A percentile compares a stretch with the other conserved stretches of the same genome.
These are phyloP conservation scores for Diachrysia chrysitis DNA, from an alignment of 2,888 invertebrate genomes.

Conservation along the genomic window DNA sequence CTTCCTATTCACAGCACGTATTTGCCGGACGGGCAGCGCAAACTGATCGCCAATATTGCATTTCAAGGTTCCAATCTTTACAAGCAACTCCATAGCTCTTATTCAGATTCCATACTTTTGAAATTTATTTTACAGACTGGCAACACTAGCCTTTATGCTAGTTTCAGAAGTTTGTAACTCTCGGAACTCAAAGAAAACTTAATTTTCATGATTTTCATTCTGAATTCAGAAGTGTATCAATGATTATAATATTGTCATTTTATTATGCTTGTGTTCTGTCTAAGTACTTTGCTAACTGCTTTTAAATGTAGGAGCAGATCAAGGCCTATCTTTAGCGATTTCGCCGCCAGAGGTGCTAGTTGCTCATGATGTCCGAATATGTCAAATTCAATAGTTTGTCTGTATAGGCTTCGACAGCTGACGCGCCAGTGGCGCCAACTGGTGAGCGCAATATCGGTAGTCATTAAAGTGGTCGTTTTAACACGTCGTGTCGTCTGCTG, in stretches of 20 bases:
- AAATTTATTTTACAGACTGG: constrained; percentile 28
- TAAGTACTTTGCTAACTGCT: no score
- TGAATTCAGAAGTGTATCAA: constrained; percentile 38
- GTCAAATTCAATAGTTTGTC: no score
- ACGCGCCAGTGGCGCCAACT: no score
- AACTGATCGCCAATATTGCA: constrained; percentile 47
- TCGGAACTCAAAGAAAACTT: constrained; percentile 20
- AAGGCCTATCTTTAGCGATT: no score
- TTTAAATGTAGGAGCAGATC: no score
- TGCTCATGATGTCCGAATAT: no score
- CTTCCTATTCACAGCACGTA: constrained; percentile 49
- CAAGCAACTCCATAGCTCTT: constrained; percentile 25
- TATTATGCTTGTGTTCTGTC: no score
- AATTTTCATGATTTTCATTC: constrained; percentile 40
- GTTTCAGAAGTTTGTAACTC: constrained; percentile 28
- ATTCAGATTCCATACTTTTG: constrained; percentile 41
- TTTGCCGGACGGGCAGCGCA: constrained; percentile 43
- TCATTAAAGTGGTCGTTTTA: no score
- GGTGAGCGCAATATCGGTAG: no score
- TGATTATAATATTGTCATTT: constrained; percentile 8
- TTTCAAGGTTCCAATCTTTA: constrained; percentile 52
- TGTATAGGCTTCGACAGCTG: no score
- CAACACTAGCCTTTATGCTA: constrained; percentile 12
- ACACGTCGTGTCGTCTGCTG: no score
- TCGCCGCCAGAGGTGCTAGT: no score